Base-by-base conservation (phyloP, 2,113 vertebrate genomes). In the Tetrax tetrax region DNA sequence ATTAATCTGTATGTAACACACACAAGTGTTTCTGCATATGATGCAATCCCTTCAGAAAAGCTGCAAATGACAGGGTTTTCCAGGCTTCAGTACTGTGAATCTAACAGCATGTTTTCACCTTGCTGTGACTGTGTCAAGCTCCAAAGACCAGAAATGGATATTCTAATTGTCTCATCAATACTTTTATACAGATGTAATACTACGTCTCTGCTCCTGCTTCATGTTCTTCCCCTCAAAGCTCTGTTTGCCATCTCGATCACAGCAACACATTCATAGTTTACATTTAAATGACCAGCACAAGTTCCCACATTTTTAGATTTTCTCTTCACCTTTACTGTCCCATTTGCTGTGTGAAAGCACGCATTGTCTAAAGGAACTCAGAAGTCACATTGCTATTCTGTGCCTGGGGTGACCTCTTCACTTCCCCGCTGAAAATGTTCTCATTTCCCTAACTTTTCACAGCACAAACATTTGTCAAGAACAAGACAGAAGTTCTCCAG, bases 261-360 rank as follows among this genome's bases (percentile, higher is more conserved):
- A 80, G 25, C 23, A 63, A 50, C 8, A 29, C 5, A 29, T 28
- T 23, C 24, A 24, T 0, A n/a, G 12, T 13, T 75, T 28, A 54
- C 15, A 53, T 53, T 53, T 56, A 88, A 76, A 37, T 6, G 15
- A 76, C 51, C 14, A 48, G 29, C 29, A 50, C 12, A 65, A 27
- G 9, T 25, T 25, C 29, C 0, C 2, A 0, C 3, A 10, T 43
- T 37, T 74, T 48, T 16, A 14, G 4, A 23, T 25, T 38, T 66
- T 19, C 5, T 69, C 24, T 64, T 54, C 8, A 25, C 4, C 14
- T 64, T 83, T 29, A 65, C 50, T 4, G 1, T 7, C 24, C 6
- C 15, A 29, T 10, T 47, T 65, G 25, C 28, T 38, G 10, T 9
- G 56, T 3, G 18, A 53, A 51, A 83, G 77, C 23, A 48, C 1